Percentiles rank a stretch among this genome's conserved stretches.
Evolutionary conservation across 1,140 invertebrate genomes (phyloP).

Genomic region (Drosophila carrolli): DNA sequence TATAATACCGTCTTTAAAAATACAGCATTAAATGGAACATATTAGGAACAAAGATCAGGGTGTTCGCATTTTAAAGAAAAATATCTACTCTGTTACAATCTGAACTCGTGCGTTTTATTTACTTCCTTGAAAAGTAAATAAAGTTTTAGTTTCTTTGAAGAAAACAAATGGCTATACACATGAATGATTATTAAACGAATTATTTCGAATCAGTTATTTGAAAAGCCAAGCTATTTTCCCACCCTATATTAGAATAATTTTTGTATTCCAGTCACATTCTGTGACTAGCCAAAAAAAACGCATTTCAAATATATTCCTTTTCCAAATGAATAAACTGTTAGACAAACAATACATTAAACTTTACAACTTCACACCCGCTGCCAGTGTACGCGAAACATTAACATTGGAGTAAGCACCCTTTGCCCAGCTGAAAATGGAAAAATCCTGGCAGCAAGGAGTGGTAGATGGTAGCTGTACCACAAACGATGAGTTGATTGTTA

Average conservation of each 20-base stretch:
- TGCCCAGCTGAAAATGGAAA: background rate
- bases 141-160: slow-evolving; percentile 4
- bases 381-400: slow-evolving; percentile 65
- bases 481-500: slow-evolving; percentile 81
- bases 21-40: too few species aligned
- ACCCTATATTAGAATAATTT: slow-evolving; percentile 49
- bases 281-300: slow-evolving; percentile 15
- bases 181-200: slow-evolving; percentile 25
- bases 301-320: slow-evolving; percentile 51
- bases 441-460: slow-evolving; percentile 25
- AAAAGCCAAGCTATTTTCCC: slow-evolving; percentile 22
- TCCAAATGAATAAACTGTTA: slow-evolving; percentile 83
- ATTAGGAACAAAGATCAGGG: too few species aligned
- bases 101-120: slow-evolving; percentile 2
- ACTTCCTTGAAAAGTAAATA: slow-evolving; percentile 11
- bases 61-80: too few species aligned
- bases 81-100: background rate
- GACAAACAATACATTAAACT: slow-evolving; percentile 82
- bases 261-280: slow-evolving; percentile 59
- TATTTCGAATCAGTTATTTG: slow-evolving; percentile 17
- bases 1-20: too few species aligned
- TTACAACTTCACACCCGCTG: slow-evolving; percentile 82
- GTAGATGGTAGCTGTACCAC: slow-evolving; percentile 58
- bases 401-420: slow-evolving; percentile 20
- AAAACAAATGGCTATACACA: slow-evolving; percentile 25